These are phyloP conservation scores for Artemia franciscana DNA, from an alignment of 1,140 invertebrate species.

Conservation along the genomic window DNA sequence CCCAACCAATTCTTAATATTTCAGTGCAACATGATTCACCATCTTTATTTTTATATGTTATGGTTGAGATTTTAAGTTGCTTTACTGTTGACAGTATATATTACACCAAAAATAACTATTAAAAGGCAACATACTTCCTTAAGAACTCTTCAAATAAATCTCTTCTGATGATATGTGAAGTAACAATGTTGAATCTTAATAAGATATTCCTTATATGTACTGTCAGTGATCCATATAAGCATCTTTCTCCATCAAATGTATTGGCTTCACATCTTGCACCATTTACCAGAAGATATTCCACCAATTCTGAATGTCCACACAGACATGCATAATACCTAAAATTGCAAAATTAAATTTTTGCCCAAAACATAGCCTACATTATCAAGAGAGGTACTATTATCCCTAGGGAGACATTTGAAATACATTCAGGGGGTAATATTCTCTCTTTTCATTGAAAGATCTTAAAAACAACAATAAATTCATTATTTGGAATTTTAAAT, in stretches of 20 bases:
- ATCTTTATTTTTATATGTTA: no score
- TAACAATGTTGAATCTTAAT: conserved; percentile 24
- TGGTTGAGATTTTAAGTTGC: no score
- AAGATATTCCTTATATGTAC: conserved; percentile 26
- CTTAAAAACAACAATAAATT: no score
- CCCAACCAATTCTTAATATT: no score
- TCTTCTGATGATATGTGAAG: conserved; percentile 22
- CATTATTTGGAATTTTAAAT: no score
- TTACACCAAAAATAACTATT: neutral
- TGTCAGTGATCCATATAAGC: conserved; percentile 30
- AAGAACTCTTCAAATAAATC: conserved; percentile 29
- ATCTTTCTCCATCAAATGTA: conserved; percentile 33
- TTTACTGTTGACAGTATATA: neutral
- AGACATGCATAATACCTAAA: conserved; percentile 30
- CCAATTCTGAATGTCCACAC: conserved; percentile 28
- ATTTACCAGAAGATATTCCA: conserved; percentile 26
- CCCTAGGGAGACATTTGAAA: no score
- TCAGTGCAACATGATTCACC: no score
- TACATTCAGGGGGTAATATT: no score
- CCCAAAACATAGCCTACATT: no score
- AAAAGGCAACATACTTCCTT: conserved; percentile 19
- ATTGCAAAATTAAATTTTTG: no score
- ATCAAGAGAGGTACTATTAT: no score
- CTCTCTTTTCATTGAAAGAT: no score
- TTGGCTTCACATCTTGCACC: conserved; percentile 31